These are phyloP conservation scores for Andricus quercusramuli DNA, from an alignment of 2,888 invertebrate genomes.

Conservation along the genomic window DNA sequence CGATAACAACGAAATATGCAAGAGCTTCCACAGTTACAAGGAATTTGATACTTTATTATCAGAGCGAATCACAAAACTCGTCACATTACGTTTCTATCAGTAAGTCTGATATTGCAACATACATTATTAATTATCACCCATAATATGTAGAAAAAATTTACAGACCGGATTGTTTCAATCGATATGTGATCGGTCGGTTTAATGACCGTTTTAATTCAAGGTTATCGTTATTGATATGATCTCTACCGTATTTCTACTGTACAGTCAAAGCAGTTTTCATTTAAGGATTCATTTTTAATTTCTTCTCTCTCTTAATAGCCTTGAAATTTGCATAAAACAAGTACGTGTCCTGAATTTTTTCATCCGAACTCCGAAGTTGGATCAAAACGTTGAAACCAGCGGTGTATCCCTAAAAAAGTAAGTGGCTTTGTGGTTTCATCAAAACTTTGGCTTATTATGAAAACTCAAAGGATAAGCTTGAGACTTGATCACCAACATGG, in stretches of 20 bases:
- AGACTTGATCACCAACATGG: too few relatives aligned
- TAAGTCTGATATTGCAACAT: neutral
- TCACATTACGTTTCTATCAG: neutral
- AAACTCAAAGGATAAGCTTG: too few relatives aligned
- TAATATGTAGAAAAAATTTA: neutral
- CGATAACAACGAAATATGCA: slow-evolving; percentile 14
- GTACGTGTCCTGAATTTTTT: too few relatives aligned
- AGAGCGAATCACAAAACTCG: neutral
- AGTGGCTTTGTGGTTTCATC: too few relatives aligned
- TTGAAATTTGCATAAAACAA: too few relatives aligned
- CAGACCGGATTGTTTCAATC: neutral
- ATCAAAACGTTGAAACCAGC: too few relatives aligned
- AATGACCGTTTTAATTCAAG: neutral
- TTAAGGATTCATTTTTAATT: neutral
- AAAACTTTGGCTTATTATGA: too few relatives aligned
- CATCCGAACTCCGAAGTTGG: too few relatives aligned
- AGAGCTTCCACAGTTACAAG: slow-evolving; percentile 17
- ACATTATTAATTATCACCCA: neutral
- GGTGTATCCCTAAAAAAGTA: too few relatives aligned
- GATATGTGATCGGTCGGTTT: neutral
- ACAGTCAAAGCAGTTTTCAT: neutral
- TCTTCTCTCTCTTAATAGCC: neutral
- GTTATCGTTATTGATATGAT: neutral
- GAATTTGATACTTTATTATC: slow-evolving; percentile 22
- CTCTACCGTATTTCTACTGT: neutral